Base-by-base conservation (phyloP, 1,140 invertebrate genomes). In the Leguminivora glycinivorella region DNA sequence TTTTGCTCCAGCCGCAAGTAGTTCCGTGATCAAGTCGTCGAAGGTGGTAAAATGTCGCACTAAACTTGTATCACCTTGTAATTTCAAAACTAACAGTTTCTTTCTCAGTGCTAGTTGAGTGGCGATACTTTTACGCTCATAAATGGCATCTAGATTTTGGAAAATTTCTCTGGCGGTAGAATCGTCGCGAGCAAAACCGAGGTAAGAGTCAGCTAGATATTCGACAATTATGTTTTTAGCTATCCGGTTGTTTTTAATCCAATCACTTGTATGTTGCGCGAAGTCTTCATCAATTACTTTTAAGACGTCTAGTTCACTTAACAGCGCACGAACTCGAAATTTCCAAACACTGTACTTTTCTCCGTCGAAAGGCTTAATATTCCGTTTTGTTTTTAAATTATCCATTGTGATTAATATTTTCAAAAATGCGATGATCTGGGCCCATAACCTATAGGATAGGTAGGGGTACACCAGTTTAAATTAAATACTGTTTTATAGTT, bases 51-150 rank as follows among this genome's bases (percentile, higher is more conserved):
- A 88, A 80, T 91, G 82, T 73, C 83, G 76, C n/a, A 82, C 40
- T n/a, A 88, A 69, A 1, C 72, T 25, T 26, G 70, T 81, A 70
- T 90, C 85, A 69, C 70, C 60, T 76, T 82, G 73, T 73, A 92
- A 74, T 79, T 89, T 91, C 17, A 91, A 76, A 0, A 25, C 34
- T 14, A 87, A 75, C 68, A 90, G 74, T 73, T 79, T 79, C 60
- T 92, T 92, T 22, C 83, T 70, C 22, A 87, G 24, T 3, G 81
- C 75, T 47, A 91, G 69, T 70, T 90, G 84, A 2, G 81, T 86
- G 12, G 86, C 84, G 26, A 85, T 67, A 76, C 83, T 90, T 81
- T 87, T 85, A 19, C 87, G 69, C 69, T 90, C 83, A 67, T 87
- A 92, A 0, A 91, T 67, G 6, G 67, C 68, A 75, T 92, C 85